Conservation (phyloP, 1,140 invertebrate genomes). For the Lepidurus couesii region DNA sequence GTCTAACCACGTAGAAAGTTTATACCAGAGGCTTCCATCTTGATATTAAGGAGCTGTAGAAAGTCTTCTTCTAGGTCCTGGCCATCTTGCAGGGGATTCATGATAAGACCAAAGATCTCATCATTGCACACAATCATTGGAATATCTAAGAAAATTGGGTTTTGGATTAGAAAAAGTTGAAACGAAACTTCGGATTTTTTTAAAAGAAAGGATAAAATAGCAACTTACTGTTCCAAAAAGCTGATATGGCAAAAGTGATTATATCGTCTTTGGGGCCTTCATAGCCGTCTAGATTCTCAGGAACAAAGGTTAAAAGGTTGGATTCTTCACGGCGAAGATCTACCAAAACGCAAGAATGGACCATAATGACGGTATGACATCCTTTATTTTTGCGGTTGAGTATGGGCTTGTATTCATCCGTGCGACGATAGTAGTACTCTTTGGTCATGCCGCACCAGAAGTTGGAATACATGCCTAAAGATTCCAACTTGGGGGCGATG, state of each 20-base stretch:
- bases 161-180: neutral
- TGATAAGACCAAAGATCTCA: slow-evolving; percentile 71
- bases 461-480: slow-evolving; percentile 85
- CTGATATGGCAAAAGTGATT: slow-evolving; percentile 83
- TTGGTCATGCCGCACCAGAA: slow-evolving; percentile 91
- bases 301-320: slow-evolving; percentile 68
- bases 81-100: slow-evolving; percentile 67
- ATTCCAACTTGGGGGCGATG: slow-evolving; percentile 76
- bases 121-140: slow-evolving; percentile 75
- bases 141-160: slow-evolving; percentile 52
- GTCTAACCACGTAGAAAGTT: neutral
- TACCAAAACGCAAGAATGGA: slow-evolving; percentile 82
- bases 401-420: slow-evolving; percentile 79
- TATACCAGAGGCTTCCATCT: slow-evolving; percentile 64
- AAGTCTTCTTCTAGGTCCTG: slow-evolving; percentile 59
- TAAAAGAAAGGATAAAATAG: neutral
- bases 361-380: slow-evolving; percentile 81
- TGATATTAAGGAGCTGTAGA: slow-evolving; percentile 69
- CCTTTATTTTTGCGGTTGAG: slow-evolving; percentile 64
- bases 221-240: slow-evolving; percentile 59
- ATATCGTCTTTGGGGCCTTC: slow-evolving; percentile 85
- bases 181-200: neutral
- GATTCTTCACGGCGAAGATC: slow-evolving; percentile 59
- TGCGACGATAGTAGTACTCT: slow-evolving; percentile 81
- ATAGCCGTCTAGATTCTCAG: slow-evolving; percentile 56